Evolutionary conservation across 2,888 invertebrate species (phyloP), one percentile per base, ranked within the genome.

Genomic region (Teleogryllus oceanicus): DNA sequence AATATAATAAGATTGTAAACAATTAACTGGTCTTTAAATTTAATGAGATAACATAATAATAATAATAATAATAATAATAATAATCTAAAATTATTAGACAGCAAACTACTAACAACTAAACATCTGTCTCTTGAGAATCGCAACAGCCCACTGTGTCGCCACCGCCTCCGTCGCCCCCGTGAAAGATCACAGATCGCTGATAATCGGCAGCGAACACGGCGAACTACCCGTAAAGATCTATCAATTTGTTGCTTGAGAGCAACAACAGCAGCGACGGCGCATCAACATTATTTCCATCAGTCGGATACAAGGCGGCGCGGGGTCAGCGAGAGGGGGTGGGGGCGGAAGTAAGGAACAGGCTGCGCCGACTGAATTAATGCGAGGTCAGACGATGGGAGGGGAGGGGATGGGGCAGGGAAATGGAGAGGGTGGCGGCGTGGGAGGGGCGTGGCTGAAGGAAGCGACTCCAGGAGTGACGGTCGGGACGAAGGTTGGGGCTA

Each of bases 271-370:
- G 62, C 37, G 76, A 11, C 37, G 13, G 16, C 75, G 62, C 51
- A 79, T 75, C 79, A 76, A 62, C 79, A 79, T 79, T 62, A 79
- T 78, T 78, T 79, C n/a, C 79, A 77, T 75, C 79, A 76, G 50
- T 21, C 13, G 50, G 37, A n/a, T n/a, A n/a, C n/a, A n/a, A 78
- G 49, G 62, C 3, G 74, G 37, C 18, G 49, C 24, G 74, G n/a
- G 16, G 18, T 51, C 16, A 4, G n/a, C 8, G n/a, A 11, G 62
- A 8, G 62, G n/a, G n/a, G 16, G 13, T 8, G n/a, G 18, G n/a
- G 51, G 75, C n/a, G 51, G 49, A 18, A 75, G 76, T n/a, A n/a
- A n/a, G n/a, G n/a, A n/a, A n/a, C n/a, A n/a, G n/a, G 51, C 74
- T 13, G 62, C 13, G 62, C 16, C 16, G n/a, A 62, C 13, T 13